phyloP scores from a whole-genome alignment of 2,888 invertebrate species.

The Pristionchus maxplancki region DNA sequence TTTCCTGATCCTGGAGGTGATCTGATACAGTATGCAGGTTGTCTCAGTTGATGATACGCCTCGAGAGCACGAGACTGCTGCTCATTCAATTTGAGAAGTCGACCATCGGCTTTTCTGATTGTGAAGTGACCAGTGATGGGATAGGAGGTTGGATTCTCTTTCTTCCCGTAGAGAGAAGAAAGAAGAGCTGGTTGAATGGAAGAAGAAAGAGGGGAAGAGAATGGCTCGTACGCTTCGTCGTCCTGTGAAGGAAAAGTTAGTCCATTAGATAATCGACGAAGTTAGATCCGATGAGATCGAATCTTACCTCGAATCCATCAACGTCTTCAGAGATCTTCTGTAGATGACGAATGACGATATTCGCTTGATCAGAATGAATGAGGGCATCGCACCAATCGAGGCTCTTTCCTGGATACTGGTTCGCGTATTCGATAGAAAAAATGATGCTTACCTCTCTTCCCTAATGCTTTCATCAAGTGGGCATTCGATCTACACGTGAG shows the following conservation, averaged over 20 bases:
- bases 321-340: conserved; percentile 16
- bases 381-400: conserved; percentile 27
- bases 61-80: not conserved
- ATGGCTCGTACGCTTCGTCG: not conserved
- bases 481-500: conserved; percentile 15
- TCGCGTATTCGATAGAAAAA: too few species aligned
- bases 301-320: conserved; percentile 9
- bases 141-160: not conserved
- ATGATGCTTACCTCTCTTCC: not conserved
- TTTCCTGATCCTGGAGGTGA: conserved; percentile 39
- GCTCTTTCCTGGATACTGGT: not conserved
- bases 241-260: not conserved
- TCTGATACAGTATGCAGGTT: conserved; percentile 13
- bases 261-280: not conserved
- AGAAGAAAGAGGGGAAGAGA: conserved; percentile 2
- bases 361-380: conserved; percentile 7
- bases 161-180: conserved; percentile 17
- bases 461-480: not conserved
- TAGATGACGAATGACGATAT: conserved; percentile 17
- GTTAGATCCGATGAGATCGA: not conserved
- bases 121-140: not conserved
- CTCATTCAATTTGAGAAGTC: conserved; percentile 17
- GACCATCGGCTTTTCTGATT: conserved; percentile 11
- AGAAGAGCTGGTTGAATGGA: not conserved
- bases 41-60: not conserved